phyloP scores from a whole-genome alignment of 2,113 vertebrate genomes.

The Misgurnus anguillicaudatus region DNA sequence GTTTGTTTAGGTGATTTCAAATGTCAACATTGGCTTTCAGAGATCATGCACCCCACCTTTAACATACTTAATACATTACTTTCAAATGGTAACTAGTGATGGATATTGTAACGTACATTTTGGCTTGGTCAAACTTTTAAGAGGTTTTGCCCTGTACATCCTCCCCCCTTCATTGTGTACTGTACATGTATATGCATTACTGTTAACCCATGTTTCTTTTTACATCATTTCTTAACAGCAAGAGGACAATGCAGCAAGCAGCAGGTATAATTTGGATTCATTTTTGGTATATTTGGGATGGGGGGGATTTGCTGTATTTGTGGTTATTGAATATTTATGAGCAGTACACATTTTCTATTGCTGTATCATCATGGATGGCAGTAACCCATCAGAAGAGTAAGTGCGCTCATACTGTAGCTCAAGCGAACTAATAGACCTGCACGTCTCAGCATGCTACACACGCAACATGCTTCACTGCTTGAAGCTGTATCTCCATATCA shows the following conservation, averaged over 20 bases:
- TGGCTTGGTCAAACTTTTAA: no score
- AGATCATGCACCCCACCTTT: no score
- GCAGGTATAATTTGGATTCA: slow-evolving; percentile 58
- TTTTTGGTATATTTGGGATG: neutral
- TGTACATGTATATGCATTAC: neutral
- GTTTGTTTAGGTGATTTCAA: no score
- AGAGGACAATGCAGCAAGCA: slow-evolving; percentile 41
- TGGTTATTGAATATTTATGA: slow-evolving; percentile 9
- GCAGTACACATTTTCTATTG: slow-evolving; percentile 13
- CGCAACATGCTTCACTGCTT: neutral
- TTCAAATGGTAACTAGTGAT: no score
- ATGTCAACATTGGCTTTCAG: no score
- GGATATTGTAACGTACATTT: no score
- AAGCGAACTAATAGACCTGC: no score
- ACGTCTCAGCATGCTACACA: neutral
- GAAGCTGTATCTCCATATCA: slow-evolving; percentile 3
- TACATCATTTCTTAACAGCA: neutral
- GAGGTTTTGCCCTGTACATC: no score
- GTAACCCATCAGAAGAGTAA: slow-evolving; percentile 68
- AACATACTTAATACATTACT: no score
- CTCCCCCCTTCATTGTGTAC: no score
- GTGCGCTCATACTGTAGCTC: slow-evolving; percentile 51
- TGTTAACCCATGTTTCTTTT: neutral
- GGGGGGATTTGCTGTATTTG: neutral
- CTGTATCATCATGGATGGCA: slow-evolving; percentile 48